Conservation (phyloP, 1,140 invertebrate species). For the Aculops lycopersici region DNA sequence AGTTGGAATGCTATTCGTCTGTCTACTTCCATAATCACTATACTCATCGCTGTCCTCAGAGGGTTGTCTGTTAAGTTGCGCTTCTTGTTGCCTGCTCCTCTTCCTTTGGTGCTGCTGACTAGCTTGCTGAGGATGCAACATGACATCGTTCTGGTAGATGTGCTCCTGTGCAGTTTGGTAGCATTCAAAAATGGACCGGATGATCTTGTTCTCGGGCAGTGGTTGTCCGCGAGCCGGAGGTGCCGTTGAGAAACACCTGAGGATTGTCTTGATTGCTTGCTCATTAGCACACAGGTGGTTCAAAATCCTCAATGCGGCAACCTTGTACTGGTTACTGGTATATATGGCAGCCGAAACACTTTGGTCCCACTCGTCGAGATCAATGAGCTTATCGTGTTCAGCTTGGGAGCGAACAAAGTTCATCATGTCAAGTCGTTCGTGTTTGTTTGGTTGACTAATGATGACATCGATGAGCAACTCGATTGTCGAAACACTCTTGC, state of each 20-base stretch:
- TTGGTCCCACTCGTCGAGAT: conserved; percentile 1
- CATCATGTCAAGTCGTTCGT: background rate
- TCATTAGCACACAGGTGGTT: conserved; percentile 6
- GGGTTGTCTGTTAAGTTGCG: background rate
- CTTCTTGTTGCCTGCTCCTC: background rate
- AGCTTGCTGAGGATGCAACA: no score
- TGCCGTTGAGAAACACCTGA: conserved; percentile 1
- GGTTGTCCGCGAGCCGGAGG: background rate
- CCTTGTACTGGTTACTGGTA: conserved; percentile 3
- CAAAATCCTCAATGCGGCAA: conserved; percentile 6
- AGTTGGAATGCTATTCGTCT: no score
- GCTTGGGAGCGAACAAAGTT: background rate
- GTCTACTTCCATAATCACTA: background rate
- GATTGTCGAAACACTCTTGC: no score
- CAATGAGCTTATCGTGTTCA: conserved; percentile 3
- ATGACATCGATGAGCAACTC: background rate
- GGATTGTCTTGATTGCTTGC: conserved; percentile 5
- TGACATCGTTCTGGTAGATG: no score
- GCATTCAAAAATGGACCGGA: background rate
- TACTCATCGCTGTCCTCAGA: no score
- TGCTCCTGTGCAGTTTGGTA: no score
- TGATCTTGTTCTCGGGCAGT: background rate
- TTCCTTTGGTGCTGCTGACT: background rate
- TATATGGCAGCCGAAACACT: background rate
- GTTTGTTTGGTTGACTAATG: background rate